Base-by-base conservation (phyloP, 2,888 invertebrate genomes). In the Eilema depressum region DNA sequence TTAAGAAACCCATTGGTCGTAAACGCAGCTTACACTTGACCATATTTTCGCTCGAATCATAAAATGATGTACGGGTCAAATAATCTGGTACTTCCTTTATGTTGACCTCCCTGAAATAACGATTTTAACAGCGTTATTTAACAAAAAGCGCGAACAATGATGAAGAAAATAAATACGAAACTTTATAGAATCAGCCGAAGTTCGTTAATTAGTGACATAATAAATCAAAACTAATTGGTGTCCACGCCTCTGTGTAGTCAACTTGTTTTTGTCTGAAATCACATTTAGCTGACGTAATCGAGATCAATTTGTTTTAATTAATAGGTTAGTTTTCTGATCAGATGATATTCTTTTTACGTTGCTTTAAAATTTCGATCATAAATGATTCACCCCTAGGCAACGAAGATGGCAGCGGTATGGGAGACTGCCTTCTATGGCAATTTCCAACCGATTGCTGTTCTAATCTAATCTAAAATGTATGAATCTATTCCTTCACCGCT, bases 181-280 rank as follows among this genome's bases (percentile, higher is more conserved):
- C 75, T 74, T 73, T 71, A 74, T 77, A 75, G 69, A 75, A 81
- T 72, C 70, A 65, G 63, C 73, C 66, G 64, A 77, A 77, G 72
- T 79, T 81, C 75, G 74, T 74, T 81, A 81, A 77, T 81, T 81
- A 73, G 69, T 69, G 69, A 71, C 66, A 71, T 59, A 74, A 72
- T 72, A 67, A 77, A 69, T 71, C 70, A 66, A 72, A 75, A 76
- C 56, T 74, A 76, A 79, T 74, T 74, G 75, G 56, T 63, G 56
- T 47, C 65, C 63, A 57, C 33, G 26, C 63, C 62, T 66, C 23
- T 59, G 61, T 63, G 68, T 65, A 70, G 69, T 62, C 68, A 74
- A 74, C 57, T 65, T 17, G 62, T 69, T 69, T 77, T 59, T 70
- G 65, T 68, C 28, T 47, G 37, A 63, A 68, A 53, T 67, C 57